Base-by-base conservation (phyloP, 2,113 vertebrate genomes). In the Copsychus sechellarum region DNA sequence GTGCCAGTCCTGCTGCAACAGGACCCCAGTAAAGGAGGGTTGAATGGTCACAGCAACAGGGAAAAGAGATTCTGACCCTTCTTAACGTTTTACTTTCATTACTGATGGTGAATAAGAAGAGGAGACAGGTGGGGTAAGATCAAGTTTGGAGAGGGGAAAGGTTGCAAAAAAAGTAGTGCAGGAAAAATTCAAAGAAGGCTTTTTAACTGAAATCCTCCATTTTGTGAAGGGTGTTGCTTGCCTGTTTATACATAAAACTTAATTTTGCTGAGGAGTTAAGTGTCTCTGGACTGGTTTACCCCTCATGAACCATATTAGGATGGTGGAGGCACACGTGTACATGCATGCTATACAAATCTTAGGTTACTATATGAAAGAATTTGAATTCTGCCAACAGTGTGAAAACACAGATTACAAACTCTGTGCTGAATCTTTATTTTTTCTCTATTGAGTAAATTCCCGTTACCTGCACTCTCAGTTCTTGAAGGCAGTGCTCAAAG, bases 251-350 rank as follows among this genome's bases (percentile, higher is more conserved):
- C 1, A 3, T 6, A 38, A 36, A 47, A 56, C 2, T 20, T 60
- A 16, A 4, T 62, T 79, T 58, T 80, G 14, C 36, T 70, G 50
- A 43, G 28, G 4, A 48, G 4, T 47, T 31, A 69, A 5, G 5
- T 25, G 7, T 26, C 22, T 64, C 50, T 79, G 65, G 22, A 33
- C 70, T 57, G 31, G 6, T 42, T 90, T 62, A 42, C 14, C 11
- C 14, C 66, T 51, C 38, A 22, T 14, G 8, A 53, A 11, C 23
- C 17, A 10, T 17, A 15, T 18, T 38, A 61, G 31, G 47, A 29
- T 29, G 29, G 12, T 34, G 14, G n/a, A 82, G 34, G 14, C 15
- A 62, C 2, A 9, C 0, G 0, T 60, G 38, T 25, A 11, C 8
- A 22, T 17, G 8, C 14, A 21, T 17, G 19, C 2, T 60, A 3